Percentiles rank a stretch among this genome's conserved stretches.
Conservation (phyloP, 2,888 invertebrate species). For the Tyria jacobaeae region DNA sequence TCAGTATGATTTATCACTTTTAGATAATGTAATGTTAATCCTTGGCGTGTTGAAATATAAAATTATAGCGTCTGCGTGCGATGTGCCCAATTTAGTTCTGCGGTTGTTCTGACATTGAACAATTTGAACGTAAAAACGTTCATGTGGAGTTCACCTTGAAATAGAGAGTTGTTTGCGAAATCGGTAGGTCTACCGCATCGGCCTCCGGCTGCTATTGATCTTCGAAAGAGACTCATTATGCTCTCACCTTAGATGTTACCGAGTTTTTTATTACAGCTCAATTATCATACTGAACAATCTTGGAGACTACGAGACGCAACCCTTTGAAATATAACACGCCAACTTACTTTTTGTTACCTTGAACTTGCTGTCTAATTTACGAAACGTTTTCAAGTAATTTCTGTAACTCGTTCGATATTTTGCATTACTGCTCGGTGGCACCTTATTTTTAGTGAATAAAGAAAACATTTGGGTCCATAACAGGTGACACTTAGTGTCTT, state of each 20-base stretch:
- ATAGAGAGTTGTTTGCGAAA: slow-evolving; percentile 73
- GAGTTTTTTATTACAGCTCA: slow-evolving; percentile 49
- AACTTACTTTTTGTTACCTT: slow-evolving; percentile 30
- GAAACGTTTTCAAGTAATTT: slow-evolving; percentile 7
- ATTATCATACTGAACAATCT: slow-evolving; percentile 48
- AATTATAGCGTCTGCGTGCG: slow-evolving; percentile 45
- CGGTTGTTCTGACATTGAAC: slow-evolving; percentile 79
- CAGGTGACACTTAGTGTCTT: too few relatives aligned
- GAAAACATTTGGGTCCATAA: too few relatives aligned
- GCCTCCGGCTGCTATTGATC: slow-evolving; percentile 68
- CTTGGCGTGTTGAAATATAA: slow-evolving; percentile 33
- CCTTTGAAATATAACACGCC: slow-evolving; percentile 44
- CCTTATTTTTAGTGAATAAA: background rate
- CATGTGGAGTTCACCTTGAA: slow-evolving; percentile 73
- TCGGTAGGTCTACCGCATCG: slow-evolving; percentile 71
- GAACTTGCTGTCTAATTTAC: slow-evolving; percentile 21
- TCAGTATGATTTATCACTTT: slow-evolving; percentile 10
- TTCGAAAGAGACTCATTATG: slow-evolving; percentile 56
- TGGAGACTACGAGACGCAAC: slow-evolving; percentile 25
- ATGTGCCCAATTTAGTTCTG: slow-evolving; percentile 75
- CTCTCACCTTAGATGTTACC: slow-evolving; percentile 54
- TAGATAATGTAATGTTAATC: slow-evolving; percentile 28
- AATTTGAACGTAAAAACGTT: slow-evolving; percentile 70
- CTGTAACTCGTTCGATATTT: background rate
- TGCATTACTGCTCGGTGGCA: background rate